Evolutionary conservation across 2,797 vertebrate genomes (phyloP), one percentile per base, ranked within the genome.

Genomic region (Sciaenops ocellatus): DNA sequence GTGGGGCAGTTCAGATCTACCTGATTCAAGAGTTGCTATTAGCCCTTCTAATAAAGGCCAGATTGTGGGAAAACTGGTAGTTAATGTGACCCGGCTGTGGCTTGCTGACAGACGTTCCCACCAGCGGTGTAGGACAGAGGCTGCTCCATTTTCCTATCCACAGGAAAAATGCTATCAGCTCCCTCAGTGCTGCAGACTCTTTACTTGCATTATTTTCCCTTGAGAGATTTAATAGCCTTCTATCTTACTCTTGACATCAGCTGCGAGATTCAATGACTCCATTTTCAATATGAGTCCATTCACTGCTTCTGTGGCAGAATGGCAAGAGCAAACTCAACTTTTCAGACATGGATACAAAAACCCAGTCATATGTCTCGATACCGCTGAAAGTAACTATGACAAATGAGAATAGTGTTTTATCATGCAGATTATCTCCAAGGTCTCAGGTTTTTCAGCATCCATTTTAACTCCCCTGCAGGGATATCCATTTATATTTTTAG

Each of bases 1-100:
- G 88, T 92, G 91, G 91, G 89, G 84, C 87, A 89, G 86, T 93
- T 94, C 85, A 92, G 86, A 94, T 94, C 86, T 94, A 94, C 91
- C 92, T 95, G 93, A 93, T 93, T 91, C 88, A 82, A 81, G 79
- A 79, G 82, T 88, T 90, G 91, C 92, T 89, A 93, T 94, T 93
- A 93, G 83, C 76, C 66, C 55, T 75, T 54, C 56, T 95, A 95
- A 95, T 95, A 92, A 95, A 94, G 93, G 93, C 93, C 94, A 95
- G 93, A 94, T 94, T 94, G 92, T 94, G 93, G 93, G 90, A 92
- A 94, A 93, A 92, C 88, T 91, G 90, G 90, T 92, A 80, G 89
- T 93, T 95, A 94, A 95, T 93, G 90, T 91, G 91, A 93, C 91
- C 85, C 86, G 86, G 88, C 89, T 92, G 91, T 90, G 90, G 84